Conservation (phyloP, 2,113 vertebrate genomes). For the Gulo gulo region DNA sequence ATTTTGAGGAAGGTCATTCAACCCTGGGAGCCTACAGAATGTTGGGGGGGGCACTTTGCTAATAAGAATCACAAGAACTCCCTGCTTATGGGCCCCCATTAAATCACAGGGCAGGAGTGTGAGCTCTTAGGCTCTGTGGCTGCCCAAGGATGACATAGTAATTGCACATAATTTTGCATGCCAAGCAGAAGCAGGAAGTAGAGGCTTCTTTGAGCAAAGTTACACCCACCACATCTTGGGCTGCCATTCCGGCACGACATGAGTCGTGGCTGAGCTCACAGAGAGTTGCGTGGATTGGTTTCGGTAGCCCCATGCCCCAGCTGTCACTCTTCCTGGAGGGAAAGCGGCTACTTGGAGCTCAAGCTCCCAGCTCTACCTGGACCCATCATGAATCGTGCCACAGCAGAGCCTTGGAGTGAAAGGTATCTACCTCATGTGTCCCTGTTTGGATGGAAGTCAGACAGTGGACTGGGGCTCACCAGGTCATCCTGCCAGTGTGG, state of each 20-base stretch:
- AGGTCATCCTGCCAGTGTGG: constrained; percentile 83
- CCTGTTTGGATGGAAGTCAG: neutral
- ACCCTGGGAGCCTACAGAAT: neutral
- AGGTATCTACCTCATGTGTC: neutral
- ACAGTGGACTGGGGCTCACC: constrained; percentile 73
- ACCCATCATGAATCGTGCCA: neutral
- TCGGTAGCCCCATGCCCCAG: neutral
- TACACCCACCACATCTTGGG: neutral
- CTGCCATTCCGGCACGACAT: fast-evolving
- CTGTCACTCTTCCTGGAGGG: neutral
- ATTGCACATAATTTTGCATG: neutral
- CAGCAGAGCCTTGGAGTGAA: neutral
- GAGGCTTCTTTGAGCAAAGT: neutral
- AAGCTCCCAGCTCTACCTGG: neutral
- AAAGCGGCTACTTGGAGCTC: neutral
- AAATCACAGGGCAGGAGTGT: neutral
- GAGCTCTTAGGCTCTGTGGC: neutral
- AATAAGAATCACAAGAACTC: neutral
- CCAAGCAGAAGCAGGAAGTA: neutral
- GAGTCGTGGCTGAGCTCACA: neutral
- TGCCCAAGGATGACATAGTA: too few species aligned
- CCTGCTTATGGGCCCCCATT: neutral
- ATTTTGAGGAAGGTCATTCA: neutral
- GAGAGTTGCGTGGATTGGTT: neutral
- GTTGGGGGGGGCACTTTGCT: neutral